Base-by-base conservation (phyloP, 1,140 invertebrate species). In the Hestina assimilis region DNA sequence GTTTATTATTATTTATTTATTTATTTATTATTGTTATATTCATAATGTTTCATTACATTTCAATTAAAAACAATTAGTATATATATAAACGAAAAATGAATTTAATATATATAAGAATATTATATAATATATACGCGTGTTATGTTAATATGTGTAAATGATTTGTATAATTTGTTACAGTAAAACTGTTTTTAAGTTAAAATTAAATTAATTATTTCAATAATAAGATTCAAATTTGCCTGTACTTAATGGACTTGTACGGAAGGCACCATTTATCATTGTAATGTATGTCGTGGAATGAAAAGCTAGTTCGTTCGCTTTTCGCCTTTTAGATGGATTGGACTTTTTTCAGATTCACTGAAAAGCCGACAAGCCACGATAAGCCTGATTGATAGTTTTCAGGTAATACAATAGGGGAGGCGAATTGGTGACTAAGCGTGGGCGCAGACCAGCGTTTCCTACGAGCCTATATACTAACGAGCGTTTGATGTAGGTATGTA, bases 321-420 rank as follows among this genome's bases (percentile, higher is more conserved):
- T 60, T 54, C 20, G 45, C 51, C 45, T 61, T 61, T 45, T 35
- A 59, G 48, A 47, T 59, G 38, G 45, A 55, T 61, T 48, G 40
- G 15, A 28, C 3, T 11, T 47, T 60, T 29, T 40, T 24, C 11
- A 40, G 46, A 23, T 26, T 29, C 24, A 42, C 19, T 41, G 54
- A 42, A 57, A 57, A 29, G 24, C 26, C 11, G 38, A 42, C 43
- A 14, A 54, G 35, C 38, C 24, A 14, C 38, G 55, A 51, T 50
- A 51, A 51, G 12, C 21, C 28, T 58, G 55, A 58, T 58, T 50
- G 46, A 58, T 58, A 21, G 55, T 42, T 21, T 51, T 28, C 51
- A 43, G 38, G 51, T 53, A 23, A 17, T 24, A 21, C 33, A 35
- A 35, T 35, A 42, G 17, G 40, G 4, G 3, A 8, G 15, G 33